These are phyloP conservation scores for Paragorgia papillata DNA, from an alignment of 92 coral and sea anemone species.

Conservation along the genomic window DNA sequence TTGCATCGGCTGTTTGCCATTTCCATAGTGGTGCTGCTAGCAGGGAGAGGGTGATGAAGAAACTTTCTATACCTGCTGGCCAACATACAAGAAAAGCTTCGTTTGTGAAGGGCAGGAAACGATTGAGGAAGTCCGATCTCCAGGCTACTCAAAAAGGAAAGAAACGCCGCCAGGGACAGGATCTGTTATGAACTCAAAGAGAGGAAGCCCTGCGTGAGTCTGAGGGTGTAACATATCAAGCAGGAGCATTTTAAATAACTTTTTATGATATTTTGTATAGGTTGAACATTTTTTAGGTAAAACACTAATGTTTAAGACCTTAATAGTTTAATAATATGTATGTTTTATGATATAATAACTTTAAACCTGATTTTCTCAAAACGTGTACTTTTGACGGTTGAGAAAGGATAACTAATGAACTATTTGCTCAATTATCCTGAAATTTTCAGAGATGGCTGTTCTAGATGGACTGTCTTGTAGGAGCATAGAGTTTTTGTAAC, in stretches of 20 bases:
- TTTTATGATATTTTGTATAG: not conserved
- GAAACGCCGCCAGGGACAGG: not conserved
- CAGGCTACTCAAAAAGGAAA: slow-evolving; percentile 2
- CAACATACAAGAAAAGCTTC: slow-evolving; percentile 47
- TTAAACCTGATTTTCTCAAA: slow-evolving; percentile 6
- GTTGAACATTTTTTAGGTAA: not conserved
- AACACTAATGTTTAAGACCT: too few species aligned
- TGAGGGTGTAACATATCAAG: slow-evolving; percentile 16
- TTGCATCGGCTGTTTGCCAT: slow-evolving; percentile 54
- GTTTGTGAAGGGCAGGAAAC: not conserved
- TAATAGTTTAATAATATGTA: too few species aligned
- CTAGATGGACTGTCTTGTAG: not conserved
- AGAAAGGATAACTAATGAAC: too few species aligned
- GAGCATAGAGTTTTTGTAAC: not conserved
- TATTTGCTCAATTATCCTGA: too few species aligned
- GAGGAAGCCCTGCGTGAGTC: slow-evolving; percentile 13
- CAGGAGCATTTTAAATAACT: not conserved
- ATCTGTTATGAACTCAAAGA: slow-evolving; percentile 1
- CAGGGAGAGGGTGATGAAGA: slow-evolving; percentile 42
- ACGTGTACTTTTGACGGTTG: not conserved
- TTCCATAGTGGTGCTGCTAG: slow-evolving; percentile 62
- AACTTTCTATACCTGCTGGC: too few species aligned
- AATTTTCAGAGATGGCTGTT: not conserved
- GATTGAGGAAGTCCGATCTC: too few species aligned
- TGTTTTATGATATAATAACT: not conserved